Base-by-base conservation (phyloP, 92 coral and sea anemone genomes). In the Palythoa grandis region DNA sequence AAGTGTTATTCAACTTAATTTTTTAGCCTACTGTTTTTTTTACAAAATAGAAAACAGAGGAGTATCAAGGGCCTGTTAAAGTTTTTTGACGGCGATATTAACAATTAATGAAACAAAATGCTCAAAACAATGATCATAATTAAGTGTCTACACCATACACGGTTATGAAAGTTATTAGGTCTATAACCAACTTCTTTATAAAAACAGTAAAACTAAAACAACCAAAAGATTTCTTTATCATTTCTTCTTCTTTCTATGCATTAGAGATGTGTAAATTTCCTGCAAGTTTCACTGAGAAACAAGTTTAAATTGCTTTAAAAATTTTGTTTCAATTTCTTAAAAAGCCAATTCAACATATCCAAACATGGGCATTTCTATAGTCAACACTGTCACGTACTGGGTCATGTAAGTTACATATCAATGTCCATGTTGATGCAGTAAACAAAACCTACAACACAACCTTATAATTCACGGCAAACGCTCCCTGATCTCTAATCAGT, bases 391-490 rank as follows among this genome's bases (percentile, higher is more conserved):
- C 82, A 76, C 29, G 39, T 54, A 76, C 17, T 14, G 50, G 6
- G 63, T 23, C 82, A 53, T 20, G 38, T 1, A 66, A 66, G 35
- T 66, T n/a, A 69, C 77, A 72, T 23, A 43, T 35, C 80, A 54
- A 16, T 54, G 48, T 25, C 67, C 66, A 76, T 76, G 53, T 76
- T 76, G 20, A 25, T 13, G 25, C 20, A 25, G 82, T 54, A 76
- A 76, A 76, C 82, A 76, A 29, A 48, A 52, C 1, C 65, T 48
- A 29, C 67, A 76, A 25, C 82, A 25, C 7, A 76, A 53, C 63
- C 35, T 50, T 37, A 23, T 25, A 54, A 53, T 35, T 76, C n/a
- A 54, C 13, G 58, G 63, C 16, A 24, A 25, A 23, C 35, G 52
- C 8, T 22, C 20, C 19, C 29, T 13, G 39, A 52, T 53, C 63